phyloP scores from a whole-genome alignment of 2,797 vertebrate species.

The Sarcoramphus papa region DNA sequence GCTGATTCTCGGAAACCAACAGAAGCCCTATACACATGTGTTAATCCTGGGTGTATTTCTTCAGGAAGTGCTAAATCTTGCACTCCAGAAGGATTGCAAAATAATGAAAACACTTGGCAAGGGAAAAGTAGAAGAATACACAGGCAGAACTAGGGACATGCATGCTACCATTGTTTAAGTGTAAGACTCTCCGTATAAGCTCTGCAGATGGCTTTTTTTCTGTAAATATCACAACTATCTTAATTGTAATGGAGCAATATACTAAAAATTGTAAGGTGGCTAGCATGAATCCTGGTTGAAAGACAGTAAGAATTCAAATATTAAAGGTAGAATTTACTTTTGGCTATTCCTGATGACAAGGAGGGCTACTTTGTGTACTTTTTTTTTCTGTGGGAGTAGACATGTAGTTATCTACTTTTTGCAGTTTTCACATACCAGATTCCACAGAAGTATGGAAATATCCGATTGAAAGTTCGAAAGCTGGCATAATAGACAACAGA shows the following conservation, averaged over 20 bases:
- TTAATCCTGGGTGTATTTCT: conserved; percentile 3
- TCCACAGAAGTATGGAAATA: neutral
- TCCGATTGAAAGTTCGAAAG: neutral
- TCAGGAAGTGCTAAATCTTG: conserved; percentile 14
- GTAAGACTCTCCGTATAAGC: neutral
- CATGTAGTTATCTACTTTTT: neutral
- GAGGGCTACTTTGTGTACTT: neutral
- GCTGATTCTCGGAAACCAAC: conserved; percentile 16
- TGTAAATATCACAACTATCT: neutral
- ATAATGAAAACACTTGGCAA: neutral
- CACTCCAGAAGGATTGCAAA: neutral
- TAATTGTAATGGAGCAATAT: neutral
- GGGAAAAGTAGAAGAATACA: neutral
- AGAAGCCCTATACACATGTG: neutral
- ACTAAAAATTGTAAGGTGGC: neutral
- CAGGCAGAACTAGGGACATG: neutral
- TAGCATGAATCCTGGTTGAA: neutral
- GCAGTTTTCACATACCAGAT: neutral
- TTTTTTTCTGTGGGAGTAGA: neutral
- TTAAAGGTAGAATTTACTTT: neutral
- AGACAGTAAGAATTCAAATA: neutral
- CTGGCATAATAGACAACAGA: neutral
- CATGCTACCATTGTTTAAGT: neutral
- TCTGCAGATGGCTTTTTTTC: neutral
- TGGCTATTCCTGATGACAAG: neutral